phyloP scores from a whole-genome alignment of 1,140 invertebrate species.

The Battus philenor region DNA sequence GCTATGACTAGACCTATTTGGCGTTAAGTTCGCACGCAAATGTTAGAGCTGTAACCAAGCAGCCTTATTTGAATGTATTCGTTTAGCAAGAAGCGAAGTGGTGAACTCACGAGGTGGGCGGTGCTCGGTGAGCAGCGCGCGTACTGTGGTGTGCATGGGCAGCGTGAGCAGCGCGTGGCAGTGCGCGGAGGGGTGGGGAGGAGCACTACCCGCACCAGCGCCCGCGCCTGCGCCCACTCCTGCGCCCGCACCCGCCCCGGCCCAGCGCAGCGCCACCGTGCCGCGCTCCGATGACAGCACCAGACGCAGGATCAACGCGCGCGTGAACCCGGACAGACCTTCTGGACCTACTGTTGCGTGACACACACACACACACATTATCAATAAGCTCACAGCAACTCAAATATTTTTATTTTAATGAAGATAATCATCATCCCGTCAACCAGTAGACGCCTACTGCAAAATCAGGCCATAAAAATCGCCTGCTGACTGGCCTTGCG shows the following conservation, averaged over 20 bases:
- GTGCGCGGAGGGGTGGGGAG: slow-evolving; percentile 33
- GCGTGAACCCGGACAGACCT: slow-evolving; percentile 89
- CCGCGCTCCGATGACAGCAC: slow-evolving; percentile 91
- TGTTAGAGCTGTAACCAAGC: no score
- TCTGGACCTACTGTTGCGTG: slow-evolving; percentile 35
- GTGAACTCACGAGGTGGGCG: slow-evolving; percentile 65
- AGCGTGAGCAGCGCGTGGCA: slow-evolving; percentile 82
- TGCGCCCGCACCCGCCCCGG: slow-evolving; percentile 31
- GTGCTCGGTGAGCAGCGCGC: slow-evolving; percentile 69
- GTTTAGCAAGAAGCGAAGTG: no score
- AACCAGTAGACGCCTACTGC: no score
- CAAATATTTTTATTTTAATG: no score
- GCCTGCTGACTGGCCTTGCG: no score
- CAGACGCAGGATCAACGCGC: slow-evolving; percentile 89
- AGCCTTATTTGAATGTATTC: no score
- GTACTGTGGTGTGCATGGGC: slow-evolving; percentile 83
- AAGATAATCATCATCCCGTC: no score
- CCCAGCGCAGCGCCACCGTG: slow-evolving; percentile 82
- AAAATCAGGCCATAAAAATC: no score
- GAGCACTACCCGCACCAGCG: slow-evolving; percentile 34
- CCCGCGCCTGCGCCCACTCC: slow-evolving; percentile 43
- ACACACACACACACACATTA: background rate
- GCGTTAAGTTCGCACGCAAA: no score
- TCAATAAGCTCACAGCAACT: slow-evolving; percentile 1
- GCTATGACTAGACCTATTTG: no score